These are phyloP conservation scores for Melanogrammus aeglefinus DNA, from an alignment of 2,797 vertebrate genomes.

Conservation along the genomic window DNA sequence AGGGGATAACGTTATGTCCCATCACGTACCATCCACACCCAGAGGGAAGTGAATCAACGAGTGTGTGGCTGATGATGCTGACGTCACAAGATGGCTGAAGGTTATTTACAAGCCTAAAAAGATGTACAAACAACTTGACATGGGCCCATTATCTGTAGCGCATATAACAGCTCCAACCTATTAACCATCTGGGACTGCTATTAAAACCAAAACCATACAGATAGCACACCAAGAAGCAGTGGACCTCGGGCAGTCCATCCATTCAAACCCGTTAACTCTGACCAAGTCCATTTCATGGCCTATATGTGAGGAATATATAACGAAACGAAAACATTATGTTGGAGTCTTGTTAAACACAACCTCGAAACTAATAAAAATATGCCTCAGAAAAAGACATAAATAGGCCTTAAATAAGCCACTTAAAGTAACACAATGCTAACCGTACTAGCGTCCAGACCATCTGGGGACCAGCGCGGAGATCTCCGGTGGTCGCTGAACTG, in stretches of 20 bases:
- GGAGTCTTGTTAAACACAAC: neutral
- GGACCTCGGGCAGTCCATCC: neutral
- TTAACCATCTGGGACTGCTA: neutral
- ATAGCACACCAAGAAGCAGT: neutral
- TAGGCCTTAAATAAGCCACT: no score
- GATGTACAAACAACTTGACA: neutral
- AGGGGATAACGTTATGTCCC: neutral
- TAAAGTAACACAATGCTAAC: no score
- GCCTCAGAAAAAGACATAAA: no score
- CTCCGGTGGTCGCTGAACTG: no score
- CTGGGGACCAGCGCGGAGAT: no score
- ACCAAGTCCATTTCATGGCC: neutral
- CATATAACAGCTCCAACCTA: neutral
- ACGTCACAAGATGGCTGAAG: slow-evolving; percentile 1
- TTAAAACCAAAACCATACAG: neutral
- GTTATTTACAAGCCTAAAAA: neutral
- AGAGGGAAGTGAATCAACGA: neutral
- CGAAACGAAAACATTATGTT: neutral
- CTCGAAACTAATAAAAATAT: neutral
- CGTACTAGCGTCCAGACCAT: no score
- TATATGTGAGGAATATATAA: no score
- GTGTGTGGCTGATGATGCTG: neutral
- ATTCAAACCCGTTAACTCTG: neutral
- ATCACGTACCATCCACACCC: neutral
- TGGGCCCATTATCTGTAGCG: neutral